These are phyloP conservation scores for Syrmaticus mikado DNA, from an alignment of 2,113 vertebrate species.

Conservation along the genomic window DNA sequence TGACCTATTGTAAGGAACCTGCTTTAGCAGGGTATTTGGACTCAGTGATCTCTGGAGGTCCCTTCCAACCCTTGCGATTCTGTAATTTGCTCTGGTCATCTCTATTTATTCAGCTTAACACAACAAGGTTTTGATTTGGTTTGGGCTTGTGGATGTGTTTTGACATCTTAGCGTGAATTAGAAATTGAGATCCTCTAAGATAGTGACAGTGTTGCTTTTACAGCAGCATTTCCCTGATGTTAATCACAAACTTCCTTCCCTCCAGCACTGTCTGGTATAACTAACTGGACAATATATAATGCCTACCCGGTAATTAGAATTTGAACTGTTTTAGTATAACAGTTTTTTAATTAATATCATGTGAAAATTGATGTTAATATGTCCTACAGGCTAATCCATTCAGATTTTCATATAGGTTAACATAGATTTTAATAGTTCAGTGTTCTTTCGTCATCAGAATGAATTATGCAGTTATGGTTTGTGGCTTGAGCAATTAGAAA, in stretches of 20 bases:
- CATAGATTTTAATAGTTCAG: not conserved
- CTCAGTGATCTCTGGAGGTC: too few relatives aligned
- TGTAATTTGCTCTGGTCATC: not conserved
- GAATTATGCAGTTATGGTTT: not conserved
- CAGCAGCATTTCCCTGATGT: not conserved
- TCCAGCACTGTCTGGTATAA: not conserved
- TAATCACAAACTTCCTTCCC: not conserved
- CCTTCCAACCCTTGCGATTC: too few relatives aligned
- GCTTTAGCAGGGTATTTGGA: too few relatives aligned
- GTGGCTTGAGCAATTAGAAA: not conserved
- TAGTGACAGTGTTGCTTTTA: not conserved
- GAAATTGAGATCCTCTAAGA: not conserved
- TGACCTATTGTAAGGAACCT: too few relatives aligned
- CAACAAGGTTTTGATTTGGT: not conserved
- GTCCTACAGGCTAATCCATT: conserved; percentile 43
- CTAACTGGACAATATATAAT: not conserved
- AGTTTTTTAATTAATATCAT: conserved; percentile 42
- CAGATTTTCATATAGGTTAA: conserved; percentile 15
- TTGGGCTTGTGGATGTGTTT: not conserved
- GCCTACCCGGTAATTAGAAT: not conserved
- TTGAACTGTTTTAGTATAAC: conserved; percentile 13
- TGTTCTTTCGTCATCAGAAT: conserved; percentile 3
- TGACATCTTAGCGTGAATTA: not conserved
- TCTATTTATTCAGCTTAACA: not conserved
- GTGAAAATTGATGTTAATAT: conserved; percentile 32